These are phyloP conservation scores for Phyllotreta striolata DNA, from an alignment of 2,888 invertebrate species.

Conservation along the genomic window DNA sequence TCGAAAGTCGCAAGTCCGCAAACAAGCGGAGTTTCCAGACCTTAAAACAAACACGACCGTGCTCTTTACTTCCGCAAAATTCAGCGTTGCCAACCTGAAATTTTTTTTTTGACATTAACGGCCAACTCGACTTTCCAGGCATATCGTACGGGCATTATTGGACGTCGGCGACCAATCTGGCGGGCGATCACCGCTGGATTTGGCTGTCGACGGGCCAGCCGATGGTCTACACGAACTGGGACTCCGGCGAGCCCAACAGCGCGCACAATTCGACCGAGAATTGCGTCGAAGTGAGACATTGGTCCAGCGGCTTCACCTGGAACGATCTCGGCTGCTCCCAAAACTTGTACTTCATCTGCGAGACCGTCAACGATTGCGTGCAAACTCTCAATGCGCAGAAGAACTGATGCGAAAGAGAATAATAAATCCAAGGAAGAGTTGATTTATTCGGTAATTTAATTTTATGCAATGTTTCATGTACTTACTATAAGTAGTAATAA, in stretches of 20 bases:
- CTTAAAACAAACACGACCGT: too few relatives aligned
- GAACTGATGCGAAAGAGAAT: too few relatives aligned
- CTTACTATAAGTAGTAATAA: too few relatives aligned
- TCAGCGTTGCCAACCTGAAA: too few relatives aligned
- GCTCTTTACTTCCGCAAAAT: too few relatives aligned
- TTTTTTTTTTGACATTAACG: neutral
- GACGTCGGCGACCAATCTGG: slow-evolving; percentile 29
- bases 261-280: slow-evolving; percentile 19
- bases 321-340: slow-evolving; percentile 26
- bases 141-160: slow-evolving; percentile 22
- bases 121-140: slow-evolving; percentile 10
- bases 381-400: neutral
- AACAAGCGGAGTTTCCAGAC: too few relatives aligned
- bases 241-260: slow-evolving; percentile 21
- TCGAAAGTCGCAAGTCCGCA: too few relatives aligned
- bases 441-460: too few relatives aligned
- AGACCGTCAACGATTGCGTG: slow-evolving; percentile 20
- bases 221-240: slow-evolving; percentile 30
- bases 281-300: slow-evolving; percentile 27
- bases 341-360: slow-evolving; percentile 28
- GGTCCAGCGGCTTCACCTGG: slow-evolving; percentile 25
- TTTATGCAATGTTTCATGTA: too few relatives aligned
- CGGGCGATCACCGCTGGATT: slow-evolving; percentile 20
- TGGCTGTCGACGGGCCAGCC: slow-evolving; percentile 28
- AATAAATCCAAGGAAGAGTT: too few relatives aligned